phyloP scores from a whole-genome alignment of 2,113 vertebrate genomes.

The Pituophis catenifer region DNA sequence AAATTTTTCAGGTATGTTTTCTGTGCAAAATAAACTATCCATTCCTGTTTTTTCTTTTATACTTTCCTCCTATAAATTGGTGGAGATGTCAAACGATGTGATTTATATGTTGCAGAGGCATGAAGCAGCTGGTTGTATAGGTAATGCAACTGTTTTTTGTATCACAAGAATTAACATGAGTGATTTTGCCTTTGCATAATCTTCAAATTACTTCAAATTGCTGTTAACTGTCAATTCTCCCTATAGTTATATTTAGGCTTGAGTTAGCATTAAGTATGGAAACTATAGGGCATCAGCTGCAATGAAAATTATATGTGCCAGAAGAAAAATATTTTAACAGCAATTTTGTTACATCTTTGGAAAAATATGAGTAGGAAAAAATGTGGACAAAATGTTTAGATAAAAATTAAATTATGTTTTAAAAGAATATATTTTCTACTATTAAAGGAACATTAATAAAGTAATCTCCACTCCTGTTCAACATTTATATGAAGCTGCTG shows the following conservation, averaged over 20 bases:
- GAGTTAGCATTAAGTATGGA: slow-evolving; percentile 31
- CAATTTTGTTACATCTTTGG: slow-evolving; percentile 45
- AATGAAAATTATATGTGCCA: slow-evolving; percentile 52
- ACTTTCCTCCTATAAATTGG: not conserved
- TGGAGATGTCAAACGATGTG: not conserved
- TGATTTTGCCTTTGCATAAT: slow-evolving; percentile 10
- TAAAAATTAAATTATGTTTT: not conserved
- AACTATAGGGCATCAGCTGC: slow-evolving; percentile 33
- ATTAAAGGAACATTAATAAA: slow-evolving; percentile 16
- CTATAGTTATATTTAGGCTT: slow-evolving; percentile 28
- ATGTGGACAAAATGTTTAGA: slow-evolving; percentile 21
- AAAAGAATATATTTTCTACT: not conserved
- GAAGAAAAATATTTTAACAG: slow-evolving; percentile 48
- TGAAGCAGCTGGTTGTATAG: not conserved
- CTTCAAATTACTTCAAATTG: not conserved
- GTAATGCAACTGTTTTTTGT: not conserved
- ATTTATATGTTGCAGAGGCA: not conserved
- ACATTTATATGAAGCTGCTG: too few relatives aligned
- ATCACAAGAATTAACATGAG: not conserved
- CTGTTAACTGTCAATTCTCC: slow-evolving; percentile 30
- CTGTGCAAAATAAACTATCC: not conserved
- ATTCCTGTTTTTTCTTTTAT: not conserved
- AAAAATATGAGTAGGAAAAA: slow-evolving; percentile 34
- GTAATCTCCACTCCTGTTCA: too few relatives aligned
- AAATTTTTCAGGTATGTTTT: not conserved